These are phyloP conservation scores for Hirtodrosophila trivittata DNA, from an alignment of 2,888 invertebrate species.

Conservation along the genomic window DNA sequence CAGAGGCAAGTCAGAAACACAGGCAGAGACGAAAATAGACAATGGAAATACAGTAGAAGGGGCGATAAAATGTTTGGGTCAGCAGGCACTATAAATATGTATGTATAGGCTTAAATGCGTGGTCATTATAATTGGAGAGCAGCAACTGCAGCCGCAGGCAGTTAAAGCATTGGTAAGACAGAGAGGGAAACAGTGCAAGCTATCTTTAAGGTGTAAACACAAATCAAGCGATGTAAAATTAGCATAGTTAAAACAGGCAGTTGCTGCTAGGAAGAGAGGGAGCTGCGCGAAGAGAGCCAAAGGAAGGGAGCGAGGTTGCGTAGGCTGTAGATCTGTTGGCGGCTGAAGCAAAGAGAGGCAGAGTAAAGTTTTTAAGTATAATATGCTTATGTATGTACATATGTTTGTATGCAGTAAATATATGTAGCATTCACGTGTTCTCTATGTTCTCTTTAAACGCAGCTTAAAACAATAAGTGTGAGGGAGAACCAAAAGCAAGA, in stretches of 20 bases:
- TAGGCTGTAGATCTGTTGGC: background rate
- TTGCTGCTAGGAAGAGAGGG: too few species aligned
- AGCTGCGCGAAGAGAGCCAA: too few species aligned
- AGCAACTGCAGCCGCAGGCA: constrained; percentile 5
- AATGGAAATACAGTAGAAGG: constrained; percentile 3
- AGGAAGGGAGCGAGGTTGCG: background rate
- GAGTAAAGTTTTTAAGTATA: too few species aligned
- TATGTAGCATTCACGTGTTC: too few species aligned
- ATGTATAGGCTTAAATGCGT: constrained; percentile 67
- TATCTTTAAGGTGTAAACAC: background rate
- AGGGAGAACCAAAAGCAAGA: too few species aligned
- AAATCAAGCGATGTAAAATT: background rate
- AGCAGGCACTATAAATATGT: constrained; percentile 61
- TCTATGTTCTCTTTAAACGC: too few species aligned
- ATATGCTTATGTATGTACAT: too few species aligned
- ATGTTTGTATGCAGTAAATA: too few species aligned
- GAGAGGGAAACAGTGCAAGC: background rate
- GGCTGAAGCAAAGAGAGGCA: too few species aligned
- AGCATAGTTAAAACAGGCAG: too few species aligned
- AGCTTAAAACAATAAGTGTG: too few species aligned
- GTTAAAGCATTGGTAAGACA: background rate
- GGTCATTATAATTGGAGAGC: constrained; percentile 61
- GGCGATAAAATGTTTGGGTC: constrained; percentile 27
- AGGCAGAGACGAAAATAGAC: constrained; percentile 9
- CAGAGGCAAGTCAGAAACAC: background rate